Percentiles rank a stretch among this genome's conserved stretches.
Conservation (phyloP, 1,140 invertebrate genomes). For the Drosophila albomicans region DNA sequence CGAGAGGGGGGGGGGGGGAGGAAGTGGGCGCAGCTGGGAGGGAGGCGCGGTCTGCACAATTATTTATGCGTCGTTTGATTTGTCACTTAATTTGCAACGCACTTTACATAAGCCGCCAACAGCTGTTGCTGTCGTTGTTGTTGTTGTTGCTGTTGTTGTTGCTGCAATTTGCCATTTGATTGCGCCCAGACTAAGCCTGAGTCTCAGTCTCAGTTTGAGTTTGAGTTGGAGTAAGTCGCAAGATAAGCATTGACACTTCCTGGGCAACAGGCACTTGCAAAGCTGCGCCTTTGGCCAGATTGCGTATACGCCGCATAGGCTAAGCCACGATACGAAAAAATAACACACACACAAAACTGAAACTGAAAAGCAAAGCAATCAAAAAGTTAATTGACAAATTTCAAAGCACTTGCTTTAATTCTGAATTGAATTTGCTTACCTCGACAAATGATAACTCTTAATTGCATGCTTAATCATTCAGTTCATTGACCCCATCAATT, state of each 20-base stretch:
- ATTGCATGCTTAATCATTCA: neutral
- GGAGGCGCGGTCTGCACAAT: constrained; percentile 33
- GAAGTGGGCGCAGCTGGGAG: neutral
- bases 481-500: constrained; percentile 9
- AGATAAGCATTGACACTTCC: constrained; percentile 40
- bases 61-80: constrained; percentile 62
- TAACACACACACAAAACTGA: neutral
- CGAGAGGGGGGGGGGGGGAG: neutral
- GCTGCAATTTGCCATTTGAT: constrained; percentile 33
- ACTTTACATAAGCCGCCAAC: constrained; percentile 56
- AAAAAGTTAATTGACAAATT: constrained; percentile 9
- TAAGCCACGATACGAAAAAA: constrained; percentile 12
- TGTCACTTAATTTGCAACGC: constrained; percentile 45
- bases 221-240: constrained; percentile 16
- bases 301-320: constrained; percentile 60
- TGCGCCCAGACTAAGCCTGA: constrained; percentile 6
- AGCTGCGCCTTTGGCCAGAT: constrained; percentile 24
- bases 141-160: no score
- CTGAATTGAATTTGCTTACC: neutral
- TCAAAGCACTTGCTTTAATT: neutral
- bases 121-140: neutral
- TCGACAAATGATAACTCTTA: neutral
- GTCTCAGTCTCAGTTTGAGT: neutral
- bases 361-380: neutral
- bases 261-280: constrained; percentile 15